Conservation (phyloP, 1,140 invertebrate genomes). For the Micrasema longulum region DNA sequence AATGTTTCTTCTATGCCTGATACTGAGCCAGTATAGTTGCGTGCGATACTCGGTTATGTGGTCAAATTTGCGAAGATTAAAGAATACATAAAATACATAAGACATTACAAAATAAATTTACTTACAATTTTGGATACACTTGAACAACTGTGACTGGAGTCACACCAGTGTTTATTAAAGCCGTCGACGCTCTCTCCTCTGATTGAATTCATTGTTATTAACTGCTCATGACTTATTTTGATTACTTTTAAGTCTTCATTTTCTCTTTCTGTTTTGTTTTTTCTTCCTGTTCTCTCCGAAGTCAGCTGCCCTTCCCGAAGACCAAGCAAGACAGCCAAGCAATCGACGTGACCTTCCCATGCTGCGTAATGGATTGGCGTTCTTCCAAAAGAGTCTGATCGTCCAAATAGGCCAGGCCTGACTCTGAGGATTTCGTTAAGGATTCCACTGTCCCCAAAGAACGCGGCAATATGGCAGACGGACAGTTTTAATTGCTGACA, state of each 20-base stretch:
- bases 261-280: background rate
- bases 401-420: slow-evolving; percentile 59
- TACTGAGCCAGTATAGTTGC: too few species aligned
- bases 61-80: too few species aligned
- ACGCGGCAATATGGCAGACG: slow-evolving; percentile 62
- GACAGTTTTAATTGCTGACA: slow-evolving; percentile 63
- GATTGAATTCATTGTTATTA: slow-evolving; percentile 8
- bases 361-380: slow-evolving; percentile 66
- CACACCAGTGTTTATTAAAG: slow-evolving; percentile 16
- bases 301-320: slow-evolving; percentile 57
- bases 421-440: slow-evolving; percentile 60
- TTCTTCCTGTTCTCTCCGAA: background rate
- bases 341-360: slow-evolving; percentile 61
- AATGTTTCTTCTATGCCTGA: too few species aligned
- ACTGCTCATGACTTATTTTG: background rate
- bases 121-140: slow-evolving; percentile 24
- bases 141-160: slow-evolving; percentile 23
- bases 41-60: too few species aligned
- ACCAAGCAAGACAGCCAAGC: slow-evolving; percentile 62
- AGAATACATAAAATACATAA: too few species aligned
- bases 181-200: background rate
- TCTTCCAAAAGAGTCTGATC: slow-evolving; percentile 61
- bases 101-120: too few species aligned
- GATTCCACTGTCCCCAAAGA: slow-evolving; percentile 58
- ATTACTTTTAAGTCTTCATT: slow-evolving; percentile 14